Evolutionary conservation across 1,140 invertebrate genomes (phyloP), one percentile per base, ranked within the genome.

Genomic region (Cepaea nemoralis): DNA sequence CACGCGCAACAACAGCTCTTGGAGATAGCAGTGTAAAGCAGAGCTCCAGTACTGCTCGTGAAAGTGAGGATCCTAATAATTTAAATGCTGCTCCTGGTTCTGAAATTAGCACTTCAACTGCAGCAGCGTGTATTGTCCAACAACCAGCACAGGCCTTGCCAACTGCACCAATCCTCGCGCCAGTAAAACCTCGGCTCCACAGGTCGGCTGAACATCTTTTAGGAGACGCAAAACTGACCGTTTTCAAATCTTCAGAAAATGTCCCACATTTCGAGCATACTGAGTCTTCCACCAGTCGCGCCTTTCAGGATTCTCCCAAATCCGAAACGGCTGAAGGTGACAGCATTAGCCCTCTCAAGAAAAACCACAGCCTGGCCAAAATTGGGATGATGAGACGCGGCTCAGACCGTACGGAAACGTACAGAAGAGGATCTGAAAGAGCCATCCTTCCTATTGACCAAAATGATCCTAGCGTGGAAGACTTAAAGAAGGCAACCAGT

Each of bases 391-490:
- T 80, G 10, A 16, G 78, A 8, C 55, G 78, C 6, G 78, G 45
- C n/a, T 71, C 78, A n/a, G 78, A 80, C 31, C 66, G 78, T 3
- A 45, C 67, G 6, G 78, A 71, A 33, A 37, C 73, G 42, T 48
- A 22, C 27, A 40, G 78, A 12, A 59, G 78, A 39, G 67, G 78
- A 1, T 70, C 78, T 1, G 78, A 80, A 2, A 35, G 78, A 31
- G 78, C 67, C 24, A 35, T 80, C 19, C 59, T 63, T 5, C 8
- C 55, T 8, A 22, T 73, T 12, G 10, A 42, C 10, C 40, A 40
- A 14, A 48, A 80, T 55, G 78, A 80, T 45, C 78, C 78, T 16
- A 80, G 78, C 48, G 78, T 80, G 33, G 67, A 80, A 69, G 78
- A 80, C 39, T 33, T 80, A 40, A 80, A 80, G 48, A 50, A 50